Percentiles rank a stretch among this genome's conserved stretches.
Conservation (phyloP, 2,113 vertebrate genomes). For the Rattus rattus region DNA sequence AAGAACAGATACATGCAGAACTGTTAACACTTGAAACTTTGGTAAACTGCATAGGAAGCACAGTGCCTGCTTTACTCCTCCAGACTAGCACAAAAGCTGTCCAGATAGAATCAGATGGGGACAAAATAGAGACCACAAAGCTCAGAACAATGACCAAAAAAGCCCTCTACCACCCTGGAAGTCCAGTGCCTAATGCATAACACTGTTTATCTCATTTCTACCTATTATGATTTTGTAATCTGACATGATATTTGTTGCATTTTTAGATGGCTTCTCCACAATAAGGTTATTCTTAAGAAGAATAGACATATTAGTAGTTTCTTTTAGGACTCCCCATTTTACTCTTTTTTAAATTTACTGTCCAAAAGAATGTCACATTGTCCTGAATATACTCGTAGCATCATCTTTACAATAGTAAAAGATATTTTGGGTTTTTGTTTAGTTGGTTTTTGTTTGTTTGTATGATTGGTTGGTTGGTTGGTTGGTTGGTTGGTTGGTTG, state of each 20-base stretch:
- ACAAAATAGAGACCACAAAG: neutral
- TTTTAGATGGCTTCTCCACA: neutral
- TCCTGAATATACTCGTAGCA: neutral
- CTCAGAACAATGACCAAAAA: neutral
- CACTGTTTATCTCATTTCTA: neutral
- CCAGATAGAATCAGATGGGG: neutral
- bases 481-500: too few relatives aligned
- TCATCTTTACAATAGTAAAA: neutral
- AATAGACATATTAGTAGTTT: neutral
- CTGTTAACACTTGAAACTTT: neutral
- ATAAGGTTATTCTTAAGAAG: neutral
- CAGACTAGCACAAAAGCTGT: neutral
- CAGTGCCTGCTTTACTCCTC: neutral
- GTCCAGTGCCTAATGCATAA: neutral
- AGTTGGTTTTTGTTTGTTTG: neutral
- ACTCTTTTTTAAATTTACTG: neutral
- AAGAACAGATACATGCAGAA: neutral
- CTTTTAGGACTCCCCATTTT: neutral
- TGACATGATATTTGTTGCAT: neutral
- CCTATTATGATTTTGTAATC: neutral
- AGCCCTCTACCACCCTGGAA: neutral
- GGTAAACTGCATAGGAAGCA: neutral
- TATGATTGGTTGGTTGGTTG: too few relatives aligned
- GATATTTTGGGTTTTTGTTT: neutral
- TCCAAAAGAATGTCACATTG: neutral